Evolutionary conservation across 2,888 invertebrate species (phyloP).

Genomic region (Luffia ferchaultella): DNA sequence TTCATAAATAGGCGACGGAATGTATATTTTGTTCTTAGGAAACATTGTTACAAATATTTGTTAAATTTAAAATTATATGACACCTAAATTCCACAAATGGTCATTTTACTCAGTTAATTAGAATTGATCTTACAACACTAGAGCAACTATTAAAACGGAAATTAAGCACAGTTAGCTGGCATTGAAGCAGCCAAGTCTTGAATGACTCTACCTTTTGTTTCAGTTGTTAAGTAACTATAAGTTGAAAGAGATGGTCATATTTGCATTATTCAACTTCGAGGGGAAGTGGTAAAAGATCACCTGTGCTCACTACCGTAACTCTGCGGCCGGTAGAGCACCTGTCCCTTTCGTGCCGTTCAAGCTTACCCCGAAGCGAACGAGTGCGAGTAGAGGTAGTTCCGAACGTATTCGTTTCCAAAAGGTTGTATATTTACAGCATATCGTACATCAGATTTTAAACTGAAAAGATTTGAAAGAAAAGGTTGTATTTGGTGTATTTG

Average conservation of each 20-base stretch:
- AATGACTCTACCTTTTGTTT: background rate
- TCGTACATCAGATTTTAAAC: conserved; percentile 13
- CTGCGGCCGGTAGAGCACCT: conserved; percentile 59
- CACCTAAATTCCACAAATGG: background rate
- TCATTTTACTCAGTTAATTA: conserved; percentile 25
- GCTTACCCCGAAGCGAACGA: conserved; percentile 59
- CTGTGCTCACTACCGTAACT: conserved; percentile 67
- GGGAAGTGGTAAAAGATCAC: conserved; percentile 53
- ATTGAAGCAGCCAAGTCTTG: conserved; percentile 19
- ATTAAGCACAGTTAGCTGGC: conserved; percentile 51
- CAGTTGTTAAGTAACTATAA: background rate
- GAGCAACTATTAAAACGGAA: conserved; percentile 42
- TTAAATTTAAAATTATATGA: background rate
- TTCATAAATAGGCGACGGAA: conserved; percentile 4
- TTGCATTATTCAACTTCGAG: background rate
- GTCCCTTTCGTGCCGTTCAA: conserved; percentile 61
- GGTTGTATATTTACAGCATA: conserved; percentile 18
- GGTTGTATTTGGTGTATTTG: background rate
- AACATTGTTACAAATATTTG: no score
- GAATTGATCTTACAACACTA: conserved; percentile 30
- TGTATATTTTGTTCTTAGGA: no score
- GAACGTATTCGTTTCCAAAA: conserved; percentile 24
- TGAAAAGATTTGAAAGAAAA: conserved; percentile 14
- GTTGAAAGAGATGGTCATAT: conserved; percentile 1
- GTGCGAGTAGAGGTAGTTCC: conserved; percentile 64